A percentile compares a stretch with the other conserved stretches of the same genome.
phyloP scores from a whole-genome alignment of 2,888 invertebrate species.

The Sinelater perroti region DNA sequence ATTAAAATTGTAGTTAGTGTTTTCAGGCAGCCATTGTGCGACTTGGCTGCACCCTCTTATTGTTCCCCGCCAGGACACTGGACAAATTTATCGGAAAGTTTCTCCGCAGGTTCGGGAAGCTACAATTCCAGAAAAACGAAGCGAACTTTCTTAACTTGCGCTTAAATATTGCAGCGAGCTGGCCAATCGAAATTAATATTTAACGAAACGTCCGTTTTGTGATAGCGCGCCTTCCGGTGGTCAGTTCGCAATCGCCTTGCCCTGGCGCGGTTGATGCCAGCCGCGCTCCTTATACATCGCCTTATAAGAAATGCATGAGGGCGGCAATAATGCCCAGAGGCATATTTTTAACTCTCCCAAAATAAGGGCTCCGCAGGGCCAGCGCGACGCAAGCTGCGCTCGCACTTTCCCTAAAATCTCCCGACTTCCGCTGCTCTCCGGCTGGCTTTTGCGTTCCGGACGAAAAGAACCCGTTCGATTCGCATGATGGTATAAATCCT shows the following conservation, averaged over 20 bases:
- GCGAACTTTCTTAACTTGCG: background rate
- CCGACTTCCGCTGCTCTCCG: slow-evolving; percentile 15
- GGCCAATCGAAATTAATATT: slow-evolving; percentile 15
- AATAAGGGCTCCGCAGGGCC: slow-evolving; percentile 7
- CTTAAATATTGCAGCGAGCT: slow-evolving; percentile 16
- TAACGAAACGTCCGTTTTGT: slow-evolving; percentile 12
- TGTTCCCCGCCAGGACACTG: background rate
- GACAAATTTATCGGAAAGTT: slow-evolving; percentile 6
- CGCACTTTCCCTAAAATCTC: slow-evolving; percentile 8
- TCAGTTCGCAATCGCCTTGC: slow-evolving; percentile 15
- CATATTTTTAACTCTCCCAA: slow-evolving; percentile 16
- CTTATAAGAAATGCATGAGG: slow-evolving; percentile 26
- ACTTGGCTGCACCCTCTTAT: background rate
- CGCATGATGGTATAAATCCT: slow-evolving; percentile 34
- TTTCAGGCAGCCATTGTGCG: slow-evolving; percentile 13
- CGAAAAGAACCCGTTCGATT: slow-evolving; percentile 17
- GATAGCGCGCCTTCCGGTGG: slow-evolving; percentile 5
- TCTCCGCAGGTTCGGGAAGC: background rate
- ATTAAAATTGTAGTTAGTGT: slow-evolving; percentile 17
- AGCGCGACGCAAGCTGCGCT: background rate
- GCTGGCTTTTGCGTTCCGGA: slow-evolving; percentile 22
- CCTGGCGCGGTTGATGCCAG: slow-evolving; percentile 5
- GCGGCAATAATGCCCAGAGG: slow-evolving; percentile 11
- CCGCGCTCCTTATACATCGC: slow-evolving; percentile 6
- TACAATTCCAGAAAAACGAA: background rate